Percentiles rank a stretch among this genome's conserved stretches.
phyloP scores from a whole-genome alignment of 2,797 vertebrate species.

The Neopelma chrysocephalum region DNA sequence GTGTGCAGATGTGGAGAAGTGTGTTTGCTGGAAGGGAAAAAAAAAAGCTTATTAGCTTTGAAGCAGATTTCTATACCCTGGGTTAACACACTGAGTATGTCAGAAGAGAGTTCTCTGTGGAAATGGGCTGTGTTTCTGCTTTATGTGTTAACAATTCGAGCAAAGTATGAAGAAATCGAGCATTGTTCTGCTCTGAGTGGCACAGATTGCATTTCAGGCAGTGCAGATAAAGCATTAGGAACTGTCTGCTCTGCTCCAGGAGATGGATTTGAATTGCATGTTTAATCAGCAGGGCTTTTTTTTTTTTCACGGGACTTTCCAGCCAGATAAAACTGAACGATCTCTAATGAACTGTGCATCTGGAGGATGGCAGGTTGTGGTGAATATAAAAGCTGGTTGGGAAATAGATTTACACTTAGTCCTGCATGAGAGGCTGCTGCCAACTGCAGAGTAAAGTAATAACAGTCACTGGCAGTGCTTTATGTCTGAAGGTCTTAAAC shows the following conservation, averaged over 20 bases:
- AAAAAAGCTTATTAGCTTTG: slow-evolving; percentile 21
- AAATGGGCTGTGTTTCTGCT: slow-evolving; percentile 25
- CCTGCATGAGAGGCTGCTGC: slow-evolving; percentile 1
- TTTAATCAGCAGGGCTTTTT: not conserved
- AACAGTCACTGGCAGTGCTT: not conserved
- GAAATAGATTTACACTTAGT: slow-evolving; percentile 42
- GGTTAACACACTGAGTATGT: not conserved
- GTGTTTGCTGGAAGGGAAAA: slow-evolving; percentile 14
- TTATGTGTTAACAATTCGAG: slow-evolving; percentile 10
- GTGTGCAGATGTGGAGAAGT: slow-evolving; percentile 20
- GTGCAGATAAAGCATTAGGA: slow-evolving; percentile 45
- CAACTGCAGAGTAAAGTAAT: not conserved
- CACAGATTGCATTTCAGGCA: slow-evolving; percentile 23
- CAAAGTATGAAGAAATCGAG: slow-evolving; percentile 36
- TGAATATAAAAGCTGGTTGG: slow-evolving; percentile 12
- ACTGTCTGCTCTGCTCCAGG: slow-evolving; percentile 6
- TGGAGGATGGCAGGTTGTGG: slow-evolving; percentile 24
- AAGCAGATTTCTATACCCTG: slow-evolving; percentile 28
- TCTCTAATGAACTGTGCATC: slow-evolving; percentile 34
- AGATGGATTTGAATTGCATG: slow-evolving; percentile 37
- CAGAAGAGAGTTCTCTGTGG: slow-evolving; percentile 2
- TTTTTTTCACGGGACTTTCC: not conserved
- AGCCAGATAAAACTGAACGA: not conserved
- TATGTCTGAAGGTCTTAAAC: not conserved
- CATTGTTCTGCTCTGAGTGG: slow-evolving; percentile 51